Base-by-base conservation (phyloP, 2,888 invertebrate genomes). In the Pyrgus malvae region DNA sequence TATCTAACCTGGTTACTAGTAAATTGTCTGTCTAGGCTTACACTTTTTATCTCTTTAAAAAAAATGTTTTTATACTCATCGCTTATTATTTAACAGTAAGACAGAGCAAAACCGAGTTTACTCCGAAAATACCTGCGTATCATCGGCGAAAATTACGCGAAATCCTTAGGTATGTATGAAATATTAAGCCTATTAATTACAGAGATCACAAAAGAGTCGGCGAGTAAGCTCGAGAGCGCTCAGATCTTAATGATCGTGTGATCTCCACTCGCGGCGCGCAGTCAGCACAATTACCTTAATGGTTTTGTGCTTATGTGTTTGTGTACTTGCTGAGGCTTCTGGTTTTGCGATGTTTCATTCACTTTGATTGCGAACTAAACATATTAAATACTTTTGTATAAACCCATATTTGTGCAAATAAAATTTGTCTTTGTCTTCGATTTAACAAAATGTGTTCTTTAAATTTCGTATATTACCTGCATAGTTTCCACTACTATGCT, bases 131-230 rank as follows among this genome's bases (percentile, higher is more conserved):
- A 71, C 68, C 66, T 66, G 64, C 65, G 63, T 66, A 72, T 72
- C 69, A 67, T 64, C 57, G 59, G 53, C 57, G 76, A 72, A 83
- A 83, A 83, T 83, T 82, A 77, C 74, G 70, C 76, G 74, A 74
- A 78, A 76, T 79, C 78, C 76, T 70, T 68, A 70, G 68, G 64
- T 79, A 76, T 81, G 71, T 78, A 80, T 81, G 80, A 83, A 78
- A 82, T 79, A 82, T 83, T 80, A 81, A 79, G 77, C 77, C 76
- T 79, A 82, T 83, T 84, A 80, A 83, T 83, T 82, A 83, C 60
- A 65, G 66, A 74, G 76, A 79, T 80, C 78, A 83, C 78, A 82
- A 81, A 80, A 75, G 78, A 76, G 67, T 66, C 68, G 72, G 70
- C 50, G 60, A 67, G 67, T 80, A 78, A 80, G 80, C 79, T 68